Percentiles rank a stretch among this genome's conserved stretches.
phyloP scores from a whole-genome alignment of 2,888 invertebrate genomes.

The Eristalinus aeneus region DNA sequence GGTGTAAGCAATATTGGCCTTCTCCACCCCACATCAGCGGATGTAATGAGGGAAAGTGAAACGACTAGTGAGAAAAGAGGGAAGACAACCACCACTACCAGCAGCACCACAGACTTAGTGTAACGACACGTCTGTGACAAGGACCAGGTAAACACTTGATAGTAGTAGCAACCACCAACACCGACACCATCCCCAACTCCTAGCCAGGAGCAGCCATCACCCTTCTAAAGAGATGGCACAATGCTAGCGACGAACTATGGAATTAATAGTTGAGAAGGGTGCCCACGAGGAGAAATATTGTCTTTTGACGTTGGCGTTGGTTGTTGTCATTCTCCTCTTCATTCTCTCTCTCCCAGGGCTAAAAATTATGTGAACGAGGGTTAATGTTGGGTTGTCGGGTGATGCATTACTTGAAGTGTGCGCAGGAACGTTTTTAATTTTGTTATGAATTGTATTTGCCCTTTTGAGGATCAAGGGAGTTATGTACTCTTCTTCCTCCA shows the following conservation, averaged over 20 bases:
- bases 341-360: conserved; percentile 10
- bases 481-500: conserved; percentile 25
- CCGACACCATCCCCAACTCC: neutral
- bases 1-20: conserved; percentile 14
- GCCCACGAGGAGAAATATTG: conserved; percentile 57
- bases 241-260: conserved; percentile 52
- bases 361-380: conserved; percentile 59
- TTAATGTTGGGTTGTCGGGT: conserved; percentile 55
- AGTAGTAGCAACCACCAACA: conserved; percentile 18
- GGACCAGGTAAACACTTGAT: conserved; percentile 65
- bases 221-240: neutral
- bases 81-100: neutral
- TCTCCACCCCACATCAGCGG: conserved; percentile 6
- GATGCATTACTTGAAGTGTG: conserved; percentile 49
- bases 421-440: conserved; percentile 52
- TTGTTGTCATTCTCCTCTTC: conserved; percentile 51
- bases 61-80: conserved; percentile 9
- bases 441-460: conserved; percentile 53
- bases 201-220: neutral
- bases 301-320: conserved; percentile 64
- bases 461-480: conserved; percentile 32
- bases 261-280: conserved; percentile 64
- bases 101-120: conserved; percentile 32
- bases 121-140: conserved; percentile 61
- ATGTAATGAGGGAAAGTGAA: conserved; percentile 37